Evolutionary conservation across 1,140 invertebrate genomes (phyloP).

Genomic region (Trypoxylus dichotomus): DNA sequence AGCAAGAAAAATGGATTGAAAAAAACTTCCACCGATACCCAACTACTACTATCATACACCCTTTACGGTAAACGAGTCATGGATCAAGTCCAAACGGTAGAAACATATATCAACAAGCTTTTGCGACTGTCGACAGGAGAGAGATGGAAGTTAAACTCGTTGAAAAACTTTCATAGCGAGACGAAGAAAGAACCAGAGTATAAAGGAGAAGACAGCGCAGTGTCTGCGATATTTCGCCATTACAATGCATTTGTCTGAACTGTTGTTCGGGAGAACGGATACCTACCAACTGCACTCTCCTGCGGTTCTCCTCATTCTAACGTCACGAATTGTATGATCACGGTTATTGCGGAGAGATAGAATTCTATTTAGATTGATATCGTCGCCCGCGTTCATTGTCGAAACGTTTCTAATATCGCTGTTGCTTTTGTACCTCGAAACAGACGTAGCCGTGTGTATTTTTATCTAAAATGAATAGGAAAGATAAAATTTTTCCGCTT

Average conservation of each 20-base stretch:
- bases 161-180: background rate
- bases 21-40: slow-evolving; percentile 12
- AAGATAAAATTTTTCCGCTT: too few relatives aligned
- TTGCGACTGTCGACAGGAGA: background rate
- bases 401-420: slow-evolving; percentile 14
- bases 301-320: background rate
- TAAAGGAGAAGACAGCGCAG: background rate
- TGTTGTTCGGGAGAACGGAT: slow-evolving; percentile 1
- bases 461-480: background rate
- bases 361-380: slow-evolving; percentile 25
- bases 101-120: background rate
- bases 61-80: slow-evolving; percentile 18
- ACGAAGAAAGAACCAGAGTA: background rate
- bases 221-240: slow-evolving; percentile 19
- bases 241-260: slow-evolving; percentile 16
- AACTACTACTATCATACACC: slow-evolving; percentile 12
- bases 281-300: slow-evolving; percentile 10
- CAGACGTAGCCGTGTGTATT: background rate
- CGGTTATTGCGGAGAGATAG: slow-evolving; percentile 6
- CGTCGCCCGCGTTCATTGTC: background rate
- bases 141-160: background rate
- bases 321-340: slow-evolving; percentile 12
- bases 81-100: slow-evolving; percentile 7
- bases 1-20: background rate
- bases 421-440: slow-evolving; percentile 1